These are phyloP conservation scores for Callosobruchus maculatus DNA, from an alignment of 2,888 invertebrate species.

Conservation along the genomic window DNA sequence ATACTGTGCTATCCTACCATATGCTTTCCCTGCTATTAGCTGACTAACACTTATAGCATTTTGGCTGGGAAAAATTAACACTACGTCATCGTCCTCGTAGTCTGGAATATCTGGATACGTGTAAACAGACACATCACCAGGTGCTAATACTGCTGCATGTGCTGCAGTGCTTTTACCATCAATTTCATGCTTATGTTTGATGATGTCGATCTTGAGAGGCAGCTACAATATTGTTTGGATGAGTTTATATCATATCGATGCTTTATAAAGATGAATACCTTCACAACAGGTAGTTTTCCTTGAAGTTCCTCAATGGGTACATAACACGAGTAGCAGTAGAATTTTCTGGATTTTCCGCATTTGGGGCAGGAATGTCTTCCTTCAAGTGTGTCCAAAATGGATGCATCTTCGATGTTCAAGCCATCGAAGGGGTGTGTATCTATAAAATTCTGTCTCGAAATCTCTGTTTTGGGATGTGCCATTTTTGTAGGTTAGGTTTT, in stretches of 20 bases:
- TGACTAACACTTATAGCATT: conserved; percentile 63
- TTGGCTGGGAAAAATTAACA: conserved; percentile 79
- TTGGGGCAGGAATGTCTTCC: conserved; percentile 66
- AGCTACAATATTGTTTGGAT: conserved; percentile 57
- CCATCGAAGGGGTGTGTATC: conserved; percentile 56
- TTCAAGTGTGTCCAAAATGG: conserved; percentile 59
- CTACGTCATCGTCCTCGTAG: conserved; percentile 64
- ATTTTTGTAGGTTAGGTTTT: conserved; percentile 4
- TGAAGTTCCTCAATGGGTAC: conserved; percentile 70
- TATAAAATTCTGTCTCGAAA: conserved; percentile 15
- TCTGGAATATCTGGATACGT: conserved; percentile 88
- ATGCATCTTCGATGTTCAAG: conserved; percentile 60
- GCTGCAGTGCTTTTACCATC: conserved; percentile 96
- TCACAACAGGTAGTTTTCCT: conserved; percentile 67
- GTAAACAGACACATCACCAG: conserved; percentile 75
- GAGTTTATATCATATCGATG: too few species aligned
- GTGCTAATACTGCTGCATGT: conserved; percentile 88
- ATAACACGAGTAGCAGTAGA: conserved; percentile 92
- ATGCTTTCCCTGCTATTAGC: conserved; percentile 52
- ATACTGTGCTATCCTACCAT: conserved; percentile 27
- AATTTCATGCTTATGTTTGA: conserved; percentile 91
- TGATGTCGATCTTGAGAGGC: conserved; percentile 89
- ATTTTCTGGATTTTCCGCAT: conserved; percentile 88
- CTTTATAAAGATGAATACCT: conserved; percentile 53
- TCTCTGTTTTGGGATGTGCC: conserved; percentile 22